Base-by-base conservation (phyloP, 2,888 invertebrate genomes). In the Molanna angustata region DNA sequence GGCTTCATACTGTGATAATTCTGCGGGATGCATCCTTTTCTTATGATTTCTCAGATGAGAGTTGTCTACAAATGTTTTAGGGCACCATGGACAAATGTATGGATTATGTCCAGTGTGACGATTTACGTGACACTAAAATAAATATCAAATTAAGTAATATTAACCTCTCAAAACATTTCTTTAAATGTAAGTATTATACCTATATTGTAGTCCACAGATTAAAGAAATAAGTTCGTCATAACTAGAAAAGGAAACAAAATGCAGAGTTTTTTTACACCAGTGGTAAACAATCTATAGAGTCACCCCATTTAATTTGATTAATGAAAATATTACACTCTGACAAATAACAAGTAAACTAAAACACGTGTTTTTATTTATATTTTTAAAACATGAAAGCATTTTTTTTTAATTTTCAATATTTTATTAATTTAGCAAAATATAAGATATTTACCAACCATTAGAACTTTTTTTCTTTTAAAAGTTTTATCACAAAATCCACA, bases 401-500 rank as follows among this genome's bases (percentile, higher is more conserved):
- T 27, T 11, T 13, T 35, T 9, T 35, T 35, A 6, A 35, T 35
- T 13, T 13, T 9, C 7, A 35, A 4, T n/a, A 6, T 39, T 9
- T 4, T 39, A 16, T 16, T 39, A 18, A 9, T 4, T 9, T n/a
- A 11, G 7, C 13, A n/a, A n/a, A 9, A 42, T 1, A 19, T n/a
- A 18, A 41, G 13, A 20, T 2, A 20, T 11, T 4, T 11, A 11
- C 33, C 13, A 37, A 55, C 56, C 35, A 57, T 51, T 17, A 54
- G 48, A 7, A 57, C 48, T 32, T 49, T 49, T 50, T 43, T 57
- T 49, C 59, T 45, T 46, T 59, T 57, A 14, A 52, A 59, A 33
- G 48, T 52, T 41, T 59, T 58, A 42, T 56, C 55, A 35, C 58
- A 58, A 27, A 51, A 53, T 9, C 46, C 49, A 21, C 58, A 58